Evolutionary conservation across 2,113 vertebrate genomes (phyloP).

Genomic region (Azemiops feae): DNA sequence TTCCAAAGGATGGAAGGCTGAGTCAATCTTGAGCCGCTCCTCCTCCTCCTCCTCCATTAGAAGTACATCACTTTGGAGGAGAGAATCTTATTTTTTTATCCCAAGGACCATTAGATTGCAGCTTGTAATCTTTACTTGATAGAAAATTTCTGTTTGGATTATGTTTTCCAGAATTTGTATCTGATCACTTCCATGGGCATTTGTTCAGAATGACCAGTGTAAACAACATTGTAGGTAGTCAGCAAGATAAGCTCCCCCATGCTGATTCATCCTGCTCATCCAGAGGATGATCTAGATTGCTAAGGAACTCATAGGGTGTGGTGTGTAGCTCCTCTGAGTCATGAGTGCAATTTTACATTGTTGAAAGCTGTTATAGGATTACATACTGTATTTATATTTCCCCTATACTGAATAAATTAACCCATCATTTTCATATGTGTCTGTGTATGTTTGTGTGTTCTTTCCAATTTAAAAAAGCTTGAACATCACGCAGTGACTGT

Average conservation of each 20-base stretch:
- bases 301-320: neutral
- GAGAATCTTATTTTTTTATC: neutral
- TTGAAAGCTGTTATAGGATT: neutral
- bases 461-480: neutral
- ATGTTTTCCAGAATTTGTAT: neutral
- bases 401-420: neutral
- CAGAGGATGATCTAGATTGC: neutral
- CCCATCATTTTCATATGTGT: neutral
- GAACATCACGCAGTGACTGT: neutral
- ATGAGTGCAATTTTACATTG: neutral
- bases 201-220: neutral
- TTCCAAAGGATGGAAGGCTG: neutral
- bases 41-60: neutral
- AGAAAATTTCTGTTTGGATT: neutral
- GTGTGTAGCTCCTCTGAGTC: neutral
- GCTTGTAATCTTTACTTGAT: neutral
- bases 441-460: neutral
- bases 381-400: neutral
- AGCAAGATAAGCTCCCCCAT: neutral
- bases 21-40: neutral
- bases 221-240: neutral
- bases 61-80: neutral
- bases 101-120: neutral
- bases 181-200: neutral
- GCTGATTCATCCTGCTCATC: neutral